Conservation (phyloP, 2,888 invertebrate genomes). For the Drosophila ezoana region DNA sequence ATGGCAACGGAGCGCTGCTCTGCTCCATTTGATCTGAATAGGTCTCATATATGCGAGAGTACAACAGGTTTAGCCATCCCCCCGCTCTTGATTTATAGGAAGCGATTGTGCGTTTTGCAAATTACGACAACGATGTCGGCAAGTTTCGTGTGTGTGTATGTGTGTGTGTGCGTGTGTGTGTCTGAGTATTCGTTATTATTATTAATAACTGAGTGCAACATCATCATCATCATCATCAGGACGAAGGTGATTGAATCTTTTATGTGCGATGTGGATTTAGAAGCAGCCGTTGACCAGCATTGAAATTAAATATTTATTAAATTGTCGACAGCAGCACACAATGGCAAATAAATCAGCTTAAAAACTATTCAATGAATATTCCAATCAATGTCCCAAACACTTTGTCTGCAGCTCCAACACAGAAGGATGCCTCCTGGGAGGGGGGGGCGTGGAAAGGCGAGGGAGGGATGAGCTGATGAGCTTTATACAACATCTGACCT, state of each 20-base stretch:
- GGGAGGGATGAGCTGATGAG: conserved; percentile 37
- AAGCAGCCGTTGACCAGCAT: conserved; percentile 46
- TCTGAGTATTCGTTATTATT: conserved; percentile 54
- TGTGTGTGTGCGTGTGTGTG: conserved; percentile 1
- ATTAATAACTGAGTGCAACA: conserved; percentile 69
- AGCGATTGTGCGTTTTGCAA: conserved; percentile 80
- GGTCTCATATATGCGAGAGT: conserved; percentile 16
- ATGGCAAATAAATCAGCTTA: conserved; percentile 80
- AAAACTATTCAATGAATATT: conserved; percentile 83
- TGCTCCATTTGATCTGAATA: conserved; percentile 65
- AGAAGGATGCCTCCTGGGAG: background rate
- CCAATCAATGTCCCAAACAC: conserved; percentile 74
- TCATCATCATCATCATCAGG: conserved; percentile 37
- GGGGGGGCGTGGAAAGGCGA: background rate
- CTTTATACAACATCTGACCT: conserved; percentile 50
- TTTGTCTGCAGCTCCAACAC: conserved; percentile 28
- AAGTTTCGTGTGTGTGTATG: conserved; percentile 13
- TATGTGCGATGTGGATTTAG: conserved; percentile 76
- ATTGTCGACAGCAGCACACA: conserved; percentile 69
- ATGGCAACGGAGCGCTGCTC: conserved; percentile 47
- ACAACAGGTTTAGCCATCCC: conserved; percentile 63
- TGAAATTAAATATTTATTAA: conserved; percentile 81
- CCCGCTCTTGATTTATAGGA: conserved; percentile 71
- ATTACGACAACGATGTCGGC: conserved; percentile 74
- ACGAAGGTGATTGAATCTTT: conserved; percentile 72